Base-by-base conservation (phyloP, 2,888 invertebrate genomes). In the Poecilobothrus nobilitatus region DNA sequence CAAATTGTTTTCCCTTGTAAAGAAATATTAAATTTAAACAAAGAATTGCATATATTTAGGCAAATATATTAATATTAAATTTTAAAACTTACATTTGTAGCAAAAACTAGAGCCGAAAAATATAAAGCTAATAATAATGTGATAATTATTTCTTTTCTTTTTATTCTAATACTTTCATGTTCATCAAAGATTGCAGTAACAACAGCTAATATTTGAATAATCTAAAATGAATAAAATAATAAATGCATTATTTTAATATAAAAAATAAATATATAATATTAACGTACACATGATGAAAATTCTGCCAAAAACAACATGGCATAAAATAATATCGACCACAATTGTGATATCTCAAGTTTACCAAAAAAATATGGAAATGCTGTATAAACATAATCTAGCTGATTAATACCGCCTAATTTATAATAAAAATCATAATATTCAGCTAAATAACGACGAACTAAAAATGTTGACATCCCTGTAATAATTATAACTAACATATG, bases 291-390 rank as follows among this genome's bases (percentile, higher is more conserved):
- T 90, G 94, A 78, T 91, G 87, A 73, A 90, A 84, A 74, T 88
- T 88, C 75, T 89, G 86, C 75, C 73, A 92, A 85, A 79, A 91
- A 91, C 34, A 92, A 80, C 89, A 92, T 91, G 1, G 86, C 78
- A 79, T 91, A 92, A 78, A 92, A 92, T 0, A 89, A 83, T 2
- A 90, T 80, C 0, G 91, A 87, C 91, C 91, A 92, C 33, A 91
- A 79, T 72, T 89, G 89, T 0, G 89, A 85, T 72, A 86, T 85
- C 0, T 90, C 90, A 79, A 90, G 83, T 85, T 89, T 85, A 18
- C 87, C 81, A 18, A 89, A 87, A 0, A 89, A 89, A 70, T 89
- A 87, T 6, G 90, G 90, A 77, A 90, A 89, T 0, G 88, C 89
- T 66, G 89, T 82, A 37, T 65, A 65, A 20, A 37, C 33, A 65